A percentile compares a stretch with the other conserved stretches of the same genome.
Conservation (phyloP, 2,113 vertebrate genomes). For the Talpa occidentalis region DNA sequence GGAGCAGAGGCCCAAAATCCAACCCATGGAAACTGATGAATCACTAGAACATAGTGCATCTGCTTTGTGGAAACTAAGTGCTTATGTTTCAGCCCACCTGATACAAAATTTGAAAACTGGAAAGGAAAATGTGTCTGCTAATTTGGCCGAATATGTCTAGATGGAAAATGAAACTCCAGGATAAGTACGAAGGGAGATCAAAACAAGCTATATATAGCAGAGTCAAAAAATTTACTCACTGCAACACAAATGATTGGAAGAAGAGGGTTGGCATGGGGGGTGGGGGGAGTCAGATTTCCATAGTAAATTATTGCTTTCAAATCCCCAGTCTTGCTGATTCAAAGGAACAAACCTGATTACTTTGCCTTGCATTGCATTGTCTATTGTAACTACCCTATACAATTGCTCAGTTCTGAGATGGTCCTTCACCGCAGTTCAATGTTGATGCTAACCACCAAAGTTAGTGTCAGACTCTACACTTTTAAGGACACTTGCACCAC, state of each 20-base stretch:
- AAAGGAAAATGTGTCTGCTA: slow-evolving; percentile 48
- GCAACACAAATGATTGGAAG: not conserved
- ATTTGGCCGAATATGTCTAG: slow-evolving; percentile 1
- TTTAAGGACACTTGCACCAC: not conserved
- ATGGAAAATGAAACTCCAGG: slow-evolving; percentile 12
- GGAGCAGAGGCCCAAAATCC: not conserved
- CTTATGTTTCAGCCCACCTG: slow-evolving; percentile 13
- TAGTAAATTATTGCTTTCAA: not conserved
- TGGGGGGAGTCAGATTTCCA: not conserved
- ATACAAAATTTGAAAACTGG: slow-evolving; percentile 20
- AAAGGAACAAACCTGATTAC: not conserved
- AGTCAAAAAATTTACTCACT: not conserved
- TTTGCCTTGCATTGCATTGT: too few species aligned
- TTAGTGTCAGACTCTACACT: not conserved
- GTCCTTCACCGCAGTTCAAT: not conserved
- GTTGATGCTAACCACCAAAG: not conserved
- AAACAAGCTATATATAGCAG: not conserved
- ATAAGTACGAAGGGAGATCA: not conserved
- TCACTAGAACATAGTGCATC: not conserved
- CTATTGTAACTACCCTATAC: not conserved
- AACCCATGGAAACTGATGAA: slow-evolving; percentile 19
- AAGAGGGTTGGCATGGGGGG: not conserved
- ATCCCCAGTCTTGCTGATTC: not conserved
- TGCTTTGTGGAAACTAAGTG: slow-evolving; percentile 19
- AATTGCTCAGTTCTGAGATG: not conserved